These are phyloP conservation scores for Lordiphosa fenestrarum DNA, from an alignment of 2,888 invertebrate species.

Conservation along the genomic window DNA sequence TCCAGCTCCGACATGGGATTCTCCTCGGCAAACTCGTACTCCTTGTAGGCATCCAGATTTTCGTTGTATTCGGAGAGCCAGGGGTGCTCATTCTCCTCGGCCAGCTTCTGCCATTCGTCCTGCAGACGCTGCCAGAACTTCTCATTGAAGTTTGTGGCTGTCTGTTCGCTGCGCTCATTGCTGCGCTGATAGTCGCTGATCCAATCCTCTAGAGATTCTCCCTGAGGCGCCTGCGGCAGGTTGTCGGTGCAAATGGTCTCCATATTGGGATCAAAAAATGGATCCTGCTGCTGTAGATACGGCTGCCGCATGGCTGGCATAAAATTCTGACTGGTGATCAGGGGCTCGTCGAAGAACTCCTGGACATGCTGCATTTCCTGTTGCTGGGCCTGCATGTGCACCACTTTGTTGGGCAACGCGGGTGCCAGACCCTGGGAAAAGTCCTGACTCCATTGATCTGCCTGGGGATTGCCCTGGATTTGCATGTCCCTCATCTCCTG, in stretches of 20 bases:
- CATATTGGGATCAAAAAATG: slow-evolving; percentile 56
- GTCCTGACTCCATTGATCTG: slow-evolving; percentile 84
- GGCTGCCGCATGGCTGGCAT: slow-evolving; percentile 38
- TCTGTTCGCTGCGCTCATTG: slow-evolving; percentile 83
- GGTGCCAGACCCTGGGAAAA: slow-evolving; percentile 77
- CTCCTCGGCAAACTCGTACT: slow-evolving; percentile 83
- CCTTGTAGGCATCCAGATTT: slow-evolving; percentile 84
- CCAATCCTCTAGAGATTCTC: slow-evolving; percentile 71
- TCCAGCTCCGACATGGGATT: slow-evolving; percentile 90
- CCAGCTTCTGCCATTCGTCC: slow-evolving; percentile 90
- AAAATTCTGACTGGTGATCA: slow-evolving; percentile 36
- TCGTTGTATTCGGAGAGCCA: slow-evolving; percentile 87
- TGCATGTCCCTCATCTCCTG: slow-evolving; percentile 91
- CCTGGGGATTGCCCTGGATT: slow-evolving; percentile 42
- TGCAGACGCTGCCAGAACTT: slow-evolving; percentile 85
- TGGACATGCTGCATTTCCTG: slow-evolving; percentile 67
- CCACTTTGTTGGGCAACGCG: slow-evolving; percentile 48
- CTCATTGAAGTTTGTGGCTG: slow-evolving; percentile 83
- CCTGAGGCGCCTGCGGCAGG: slow-evolving; percentile 42
- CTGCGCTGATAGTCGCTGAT: slow-evolving; percentile 82
- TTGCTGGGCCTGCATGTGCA: slow-evolving; percentile 70
- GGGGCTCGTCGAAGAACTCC: slow-evolving; percentile 76
- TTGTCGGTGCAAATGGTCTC: slow-evolving; percentile 55
- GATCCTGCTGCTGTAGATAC: slow-evolving; percentile 34
- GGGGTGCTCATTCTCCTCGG: slow-evolving; percentile 83